phyloP scores from a whole-genome alignment of 2,113 vertebrate species.

The Aix galericulata region DNA sequence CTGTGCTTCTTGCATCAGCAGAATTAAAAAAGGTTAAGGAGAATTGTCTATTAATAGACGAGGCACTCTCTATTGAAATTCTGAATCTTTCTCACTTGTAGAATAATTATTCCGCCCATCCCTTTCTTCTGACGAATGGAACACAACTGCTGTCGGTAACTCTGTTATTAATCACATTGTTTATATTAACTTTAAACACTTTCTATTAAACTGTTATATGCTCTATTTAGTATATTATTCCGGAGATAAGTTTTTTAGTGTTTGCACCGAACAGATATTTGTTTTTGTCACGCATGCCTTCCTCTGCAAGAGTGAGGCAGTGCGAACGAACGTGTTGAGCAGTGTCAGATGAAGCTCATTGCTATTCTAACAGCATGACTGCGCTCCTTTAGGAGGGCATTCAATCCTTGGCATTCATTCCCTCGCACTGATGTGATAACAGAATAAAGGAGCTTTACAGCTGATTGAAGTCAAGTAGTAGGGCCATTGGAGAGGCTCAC shows the following conservation, averaged over 20 bases:
- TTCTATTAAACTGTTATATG: conserved; percentile 14
- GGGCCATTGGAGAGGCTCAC: conserved; percentile 61
- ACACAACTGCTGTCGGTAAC: conserved; percentile 17
- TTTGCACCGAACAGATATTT: conserved; percentile 14
- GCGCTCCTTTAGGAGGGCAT: conserved; percentile 46
- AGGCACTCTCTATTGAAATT: neutral
- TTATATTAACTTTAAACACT: neutral
- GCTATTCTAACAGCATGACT: conserved; percentile 54
- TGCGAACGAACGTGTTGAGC: conserved; percentile 6
- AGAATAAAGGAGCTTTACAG: conserved; percentile 72
- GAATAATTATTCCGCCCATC: neutral
- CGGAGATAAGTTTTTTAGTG: conserved; percentile 3
- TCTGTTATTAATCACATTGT: conserved; percentile 43
- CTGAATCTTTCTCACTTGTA: neutral
- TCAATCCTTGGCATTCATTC: conserved; percentile 71
- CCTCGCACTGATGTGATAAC: conserved; percentile 67
- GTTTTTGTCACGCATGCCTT: conserved; percentile 49
- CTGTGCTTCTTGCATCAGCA: neutral
- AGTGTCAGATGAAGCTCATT: conserved; percentile 52
- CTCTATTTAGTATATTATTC: conserved; percentile 40
- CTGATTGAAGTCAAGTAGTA: conserved; percentile 75
- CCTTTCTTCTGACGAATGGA: conserved; percentile 15
- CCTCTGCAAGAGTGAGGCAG: conserved; percentile 5
- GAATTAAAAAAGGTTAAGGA: neutral
- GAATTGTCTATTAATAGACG: neutral